These are phyloP conservation scores for Nomada goodeniana DNA, from an alignment of 2,888 invertebrate genomes.

Conservation along the genomic window DNA sequence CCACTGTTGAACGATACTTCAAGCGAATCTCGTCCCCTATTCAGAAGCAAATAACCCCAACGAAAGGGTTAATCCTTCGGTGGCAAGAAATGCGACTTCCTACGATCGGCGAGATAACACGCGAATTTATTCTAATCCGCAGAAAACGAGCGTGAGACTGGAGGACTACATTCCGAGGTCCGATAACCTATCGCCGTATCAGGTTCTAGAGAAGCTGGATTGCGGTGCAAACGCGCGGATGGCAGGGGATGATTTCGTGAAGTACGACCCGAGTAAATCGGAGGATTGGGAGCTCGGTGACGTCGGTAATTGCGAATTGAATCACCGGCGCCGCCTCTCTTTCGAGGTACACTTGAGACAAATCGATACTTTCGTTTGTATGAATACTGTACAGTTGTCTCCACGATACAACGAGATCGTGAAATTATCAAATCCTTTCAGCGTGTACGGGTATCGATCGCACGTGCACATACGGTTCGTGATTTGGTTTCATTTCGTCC, in stretches of 20 bases:
- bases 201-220: slow-evolving; percentile 83
- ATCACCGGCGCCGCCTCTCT: slow-evolving; percentile 57
- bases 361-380: slow-evolving; percentile 4
- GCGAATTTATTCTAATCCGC: slow-evolving; percentile 46
- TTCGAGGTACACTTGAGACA: slow-evolving; percentile 52
- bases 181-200: slow-evolving; percentile 84
- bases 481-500: no score
- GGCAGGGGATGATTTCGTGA: slow-evolving; percentile 73
- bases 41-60: background rate
- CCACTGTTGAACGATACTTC: background rate
- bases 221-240: slow-evolving; percentile 57
- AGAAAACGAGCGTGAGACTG: slow-evolving; percentile 81
- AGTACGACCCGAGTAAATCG: slow-evolving; percentile 83
- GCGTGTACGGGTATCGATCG: no score
- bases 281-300: slow-evolving; percentile 85
- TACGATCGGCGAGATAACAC: background rate
- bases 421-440: background rate
- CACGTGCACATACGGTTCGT: no score
- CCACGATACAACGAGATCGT: background rate
- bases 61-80: slow-evolving; percentile 3
- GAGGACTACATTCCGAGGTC: slow-evolving; percentile 85
- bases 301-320: slow-evolving; percentile 81
- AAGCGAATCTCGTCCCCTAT: background rate
- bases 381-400: background rate
- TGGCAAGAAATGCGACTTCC: background rate